Evolutionary conservation across 2,797 vertebrate genomes (phyloP).

Genomic region (Vipera latastei): DNA sequence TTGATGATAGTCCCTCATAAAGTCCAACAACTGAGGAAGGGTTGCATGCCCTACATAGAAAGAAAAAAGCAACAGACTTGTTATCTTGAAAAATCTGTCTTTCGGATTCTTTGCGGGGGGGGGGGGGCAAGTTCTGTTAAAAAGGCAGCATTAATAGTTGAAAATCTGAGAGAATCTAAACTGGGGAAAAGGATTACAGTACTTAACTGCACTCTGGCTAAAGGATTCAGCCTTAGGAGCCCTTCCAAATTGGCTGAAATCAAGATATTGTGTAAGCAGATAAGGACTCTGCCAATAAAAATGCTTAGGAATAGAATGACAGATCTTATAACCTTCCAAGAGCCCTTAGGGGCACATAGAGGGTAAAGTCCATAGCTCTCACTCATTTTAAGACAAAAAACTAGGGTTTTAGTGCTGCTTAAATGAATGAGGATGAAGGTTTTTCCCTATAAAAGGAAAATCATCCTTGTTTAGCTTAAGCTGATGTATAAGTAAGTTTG

Average conservation of each 20-base stretch:
- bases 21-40: neutral
- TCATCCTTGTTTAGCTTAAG: slow-evolving; percentile 13
- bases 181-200: slow-evolving; percentile 35
- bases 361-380: slow-evolving; percentile 21
- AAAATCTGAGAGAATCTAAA: slow-evolving; percentile 48
- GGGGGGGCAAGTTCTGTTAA: slow-evolving; percentile 36
- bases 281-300: slow-evolving; percentile 36
- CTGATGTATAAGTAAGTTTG: neutral
- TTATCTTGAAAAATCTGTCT: slow-evolving; percentile 40
- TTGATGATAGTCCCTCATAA: neutral
- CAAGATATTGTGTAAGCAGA: slow-evolving; percentile 29
- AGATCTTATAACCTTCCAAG: slow-evolving; percentile 27
- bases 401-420: slow-evolving; percentile 6
- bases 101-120: slow-evolving; percentile 33
- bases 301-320: slow-evolving; percentile 30
- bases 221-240: slow-evolving; percentile 25
- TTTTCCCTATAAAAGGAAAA: neutral
- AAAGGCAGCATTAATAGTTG: slow-evolving; percentile 42
- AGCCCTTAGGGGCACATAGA: slow-evolving; percentile 11
- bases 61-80: slow-evolving; percentile 1
- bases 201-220: slow-evolving; percentile 31
- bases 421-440: slow-evolving; percentile 19
- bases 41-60: neutral
- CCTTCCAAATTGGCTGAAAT: slow-evolving; percentile 39
- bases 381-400: slow-evolving; percentile 16